Conservation (phyloP, 2,888 invertebrate genomes). For the Cerastis rubricosa region DNA sequence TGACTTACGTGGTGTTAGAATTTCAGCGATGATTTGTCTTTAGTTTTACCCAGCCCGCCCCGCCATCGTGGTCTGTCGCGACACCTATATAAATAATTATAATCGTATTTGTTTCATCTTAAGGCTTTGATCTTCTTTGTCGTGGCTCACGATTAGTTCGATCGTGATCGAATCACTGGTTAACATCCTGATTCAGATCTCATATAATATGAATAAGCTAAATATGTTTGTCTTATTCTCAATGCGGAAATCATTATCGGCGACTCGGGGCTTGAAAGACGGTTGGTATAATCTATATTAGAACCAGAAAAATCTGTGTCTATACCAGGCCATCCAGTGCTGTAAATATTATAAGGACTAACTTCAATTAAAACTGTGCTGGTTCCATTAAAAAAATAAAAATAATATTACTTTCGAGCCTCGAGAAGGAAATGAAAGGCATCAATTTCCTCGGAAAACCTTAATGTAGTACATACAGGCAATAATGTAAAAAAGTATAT, state of each 20-base stretch:
- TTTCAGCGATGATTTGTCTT: too few species aligned
- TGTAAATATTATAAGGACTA: not conserved
- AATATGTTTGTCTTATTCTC: slow-evolving; percentile 4
- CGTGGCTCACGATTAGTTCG: slow-evolving; percentile 56
- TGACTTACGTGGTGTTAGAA: too few species aligned
- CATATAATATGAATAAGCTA: not conserved
- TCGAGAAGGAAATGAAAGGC: slow-evolving; percentile 62
- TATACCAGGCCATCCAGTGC: not conserved
- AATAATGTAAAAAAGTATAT: slow-evolving; percentile 58
- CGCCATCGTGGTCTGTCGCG: too few species aligned
- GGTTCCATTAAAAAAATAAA: not conserved
- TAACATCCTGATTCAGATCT: slow-evolving; percentile 36
- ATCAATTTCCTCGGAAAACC: slow-evolving; percentile 61
- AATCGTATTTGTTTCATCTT: slow-evolving; percentile 23
- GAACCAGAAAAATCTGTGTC: not conserved
- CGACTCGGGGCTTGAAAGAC: not conserved
- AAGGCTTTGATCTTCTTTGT: slow-evolving; percentile 22
- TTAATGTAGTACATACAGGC: slow-evolving; percentile 57
- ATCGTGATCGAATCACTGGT: slow-evolving; percentile 47
- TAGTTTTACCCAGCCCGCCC: too few species aligned
- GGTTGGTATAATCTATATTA: not conserved
- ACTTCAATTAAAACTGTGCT: slow-evolving; percentile 16
- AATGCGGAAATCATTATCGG: slow-evolving; percentile 7
- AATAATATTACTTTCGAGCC: slow-evolving; percentile 33
- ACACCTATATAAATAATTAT: slow-evolving; percentile 20